phyloP scores from a whole-genome alignment of 2,797 vertebrate genomes.

The Lagorchestes hirsutus region DNA sequence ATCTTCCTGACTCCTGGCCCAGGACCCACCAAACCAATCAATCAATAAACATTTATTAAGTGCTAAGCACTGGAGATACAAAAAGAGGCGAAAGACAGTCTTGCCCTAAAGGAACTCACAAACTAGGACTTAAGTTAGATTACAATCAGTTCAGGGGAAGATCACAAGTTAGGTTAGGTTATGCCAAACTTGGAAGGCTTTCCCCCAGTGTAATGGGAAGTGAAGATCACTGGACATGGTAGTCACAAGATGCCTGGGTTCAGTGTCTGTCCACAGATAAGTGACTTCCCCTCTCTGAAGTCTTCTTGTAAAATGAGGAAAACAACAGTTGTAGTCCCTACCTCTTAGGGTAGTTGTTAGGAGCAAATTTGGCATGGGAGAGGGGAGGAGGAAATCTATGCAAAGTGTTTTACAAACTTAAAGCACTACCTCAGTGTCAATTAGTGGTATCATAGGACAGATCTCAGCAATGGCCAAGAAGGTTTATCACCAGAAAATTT shows the following conservation, averaged over 20 bases:
- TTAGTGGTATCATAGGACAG: background rate
- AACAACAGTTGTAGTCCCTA: background rate
- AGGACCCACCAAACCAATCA: background rate
- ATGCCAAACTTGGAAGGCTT: background rate
- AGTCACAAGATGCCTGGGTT: background rate
- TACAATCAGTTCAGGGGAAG: background rate
- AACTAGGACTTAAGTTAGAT: background rate
- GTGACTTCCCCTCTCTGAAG: background rate
- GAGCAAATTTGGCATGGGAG: background rate
- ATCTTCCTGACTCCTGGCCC: background rate
- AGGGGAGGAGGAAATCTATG: background rate
- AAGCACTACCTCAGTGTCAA: background rate
- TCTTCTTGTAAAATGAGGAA: background rate
- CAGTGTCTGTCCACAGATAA: background rate
- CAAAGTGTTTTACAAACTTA: background rate
- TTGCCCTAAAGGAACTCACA: background rate
- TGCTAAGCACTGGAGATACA: background rate
- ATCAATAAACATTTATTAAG: background rate
- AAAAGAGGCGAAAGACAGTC: background rate
- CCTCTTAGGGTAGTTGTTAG: background rate
- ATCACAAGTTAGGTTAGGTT: background rate
- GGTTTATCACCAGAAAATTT: background rate
- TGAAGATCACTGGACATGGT: background rate
- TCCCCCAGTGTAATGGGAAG: background rate
- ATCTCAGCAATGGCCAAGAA: background rate